A percentile compares a stretch with the other conserved stretches of the same genome.
These are phyloP conservation scores for Coendou prehensilis DNA, from an alignment of 2,797 vertebrate genomes.

Conservation along the genomic window DNA sequence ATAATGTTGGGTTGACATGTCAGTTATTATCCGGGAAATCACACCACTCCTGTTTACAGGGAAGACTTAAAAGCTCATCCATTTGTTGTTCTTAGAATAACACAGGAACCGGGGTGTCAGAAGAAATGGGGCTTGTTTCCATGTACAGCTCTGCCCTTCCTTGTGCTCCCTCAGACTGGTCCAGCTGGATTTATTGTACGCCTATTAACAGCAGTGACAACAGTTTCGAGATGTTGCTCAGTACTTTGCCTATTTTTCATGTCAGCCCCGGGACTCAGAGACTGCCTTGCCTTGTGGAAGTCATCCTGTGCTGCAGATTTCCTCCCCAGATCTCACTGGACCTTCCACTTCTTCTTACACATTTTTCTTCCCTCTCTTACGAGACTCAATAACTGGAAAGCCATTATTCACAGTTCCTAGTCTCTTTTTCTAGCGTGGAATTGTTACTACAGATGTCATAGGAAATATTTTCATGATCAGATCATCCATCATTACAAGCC, in stretches of 20 bases:
- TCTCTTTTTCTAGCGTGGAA: background rate
- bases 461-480: background rate
- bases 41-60: background rate
- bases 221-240: background rate
- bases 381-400: background rate
- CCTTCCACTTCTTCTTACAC: background rate
- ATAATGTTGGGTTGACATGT: background rate
- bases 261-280: background rate
- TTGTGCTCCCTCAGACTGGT: background rate
- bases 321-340: background rate
- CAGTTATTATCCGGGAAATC: background rate
- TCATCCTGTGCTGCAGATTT: background rate
- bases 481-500: background rate
- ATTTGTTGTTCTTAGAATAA: background rate
- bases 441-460: background rate
- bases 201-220: background rate
- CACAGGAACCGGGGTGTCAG: background rate
- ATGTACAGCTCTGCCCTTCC: background rate
- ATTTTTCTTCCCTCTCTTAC: background rate
- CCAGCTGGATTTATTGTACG: constrained; percentile 26
- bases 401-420: background rate
- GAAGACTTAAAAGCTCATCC: background rate
- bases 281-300: background rate
- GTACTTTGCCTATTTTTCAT: constrained; percentile 24
- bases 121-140: background rate